Conservation (phyloP, 1,140 invertebrate genomes). For the Nylanderia fulva region DNA sequence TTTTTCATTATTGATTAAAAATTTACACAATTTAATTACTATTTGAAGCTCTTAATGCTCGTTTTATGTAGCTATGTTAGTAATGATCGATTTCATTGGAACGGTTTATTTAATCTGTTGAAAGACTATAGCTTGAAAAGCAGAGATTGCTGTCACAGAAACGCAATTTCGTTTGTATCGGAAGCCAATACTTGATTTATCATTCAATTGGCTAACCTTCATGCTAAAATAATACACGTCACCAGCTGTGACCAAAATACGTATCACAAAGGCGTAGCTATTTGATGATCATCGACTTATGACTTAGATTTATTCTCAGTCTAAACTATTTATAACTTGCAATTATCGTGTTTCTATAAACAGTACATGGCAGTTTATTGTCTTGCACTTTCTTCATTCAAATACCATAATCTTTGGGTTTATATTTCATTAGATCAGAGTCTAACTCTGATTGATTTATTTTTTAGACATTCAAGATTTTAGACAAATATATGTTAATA, state of each 20-base stretch:
- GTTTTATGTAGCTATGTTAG: background rate
- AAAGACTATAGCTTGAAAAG: conserved; percentile 46
- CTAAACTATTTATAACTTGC: conserved; percentile 1
- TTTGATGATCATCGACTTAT: conserved; percentile 48
- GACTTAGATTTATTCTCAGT: conserved; percentile 31
- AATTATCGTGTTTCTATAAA: conserved; percentile 25
- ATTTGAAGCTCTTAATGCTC: background rate
- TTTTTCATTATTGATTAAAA: conserved; percentile 6
- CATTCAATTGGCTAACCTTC: conserved; percentile 55
- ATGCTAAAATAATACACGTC: conserved; percentile 43
- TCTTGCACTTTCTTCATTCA: background rate
- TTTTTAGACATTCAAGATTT: background rate
- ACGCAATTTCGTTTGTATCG: conserved; percentile 57
- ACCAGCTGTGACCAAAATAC: conserved; percentile 40
- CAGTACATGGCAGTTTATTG: background rate
- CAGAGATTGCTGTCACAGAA: conserved; percentile 55
- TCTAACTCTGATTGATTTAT: background rate
- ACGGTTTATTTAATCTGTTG: conserved; percentile 54
- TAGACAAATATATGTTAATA: background rate
- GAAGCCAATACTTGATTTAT: conserved; percentile 60
- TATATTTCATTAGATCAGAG: background rate
- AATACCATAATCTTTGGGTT: background rate
- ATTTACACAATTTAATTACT: background rate
- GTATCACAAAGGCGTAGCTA: conserved; percentile 30
- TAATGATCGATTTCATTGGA: conserved; percentile 16